Percentiles rank a stretch among this genome's conserved stretches.
Conservation (phyloP, 2,113 vertebrate genomes). For the Nesogale talazaci region DNA sequence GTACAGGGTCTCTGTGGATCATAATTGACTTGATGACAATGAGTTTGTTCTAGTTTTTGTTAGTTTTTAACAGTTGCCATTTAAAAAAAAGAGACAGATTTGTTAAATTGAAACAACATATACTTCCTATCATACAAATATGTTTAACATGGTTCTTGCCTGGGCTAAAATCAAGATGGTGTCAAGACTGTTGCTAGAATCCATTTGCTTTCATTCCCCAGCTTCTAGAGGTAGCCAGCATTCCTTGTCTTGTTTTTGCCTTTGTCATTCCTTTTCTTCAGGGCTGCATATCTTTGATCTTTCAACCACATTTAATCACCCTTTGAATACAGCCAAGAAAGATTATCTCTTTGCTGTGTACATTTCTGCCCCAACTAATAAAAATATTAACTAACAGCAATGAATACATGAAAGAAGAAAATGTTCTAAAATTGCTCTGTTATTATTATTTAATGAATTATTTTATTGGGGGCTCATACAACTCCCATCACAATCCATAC, state of each 20-base stretch:
- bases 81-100: neutral
- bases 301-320: neutral
- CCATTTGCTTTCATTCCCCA: neutral
- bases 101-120: neutral
- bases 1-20: too few relatives aligned
- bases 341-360: neutral
- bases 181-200: neutral
- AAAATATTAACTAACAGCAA: too few relatives aligned
- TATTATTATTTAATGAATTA: too few relatives aligned
- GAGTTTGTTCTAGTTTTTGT: neutral
- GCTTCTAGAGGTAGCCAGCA: neutral
- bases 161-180: neutral
- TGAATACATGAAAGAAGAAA: too few relatives aligned
- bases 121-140: neutral
- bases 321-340: neutral
- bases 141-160: neutral
- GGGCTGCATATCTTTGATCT: neutral
- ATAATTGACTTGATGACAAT: too few relatives aligned
- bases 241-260: neutral
- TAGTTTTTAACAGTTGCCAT: neutral
- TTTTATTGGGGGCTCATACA: too few relatives aligned
- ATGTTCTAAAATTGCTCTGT: too few relatives aligned
- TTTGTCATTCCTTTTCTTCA: neutral
- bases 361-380: too few relatives aligned
- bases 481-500: too few relatives aligned